phyloP scores from a whole-genome alignment of 2,113 vertebrate species.

The Rhadina sibilatrix region DNA sequence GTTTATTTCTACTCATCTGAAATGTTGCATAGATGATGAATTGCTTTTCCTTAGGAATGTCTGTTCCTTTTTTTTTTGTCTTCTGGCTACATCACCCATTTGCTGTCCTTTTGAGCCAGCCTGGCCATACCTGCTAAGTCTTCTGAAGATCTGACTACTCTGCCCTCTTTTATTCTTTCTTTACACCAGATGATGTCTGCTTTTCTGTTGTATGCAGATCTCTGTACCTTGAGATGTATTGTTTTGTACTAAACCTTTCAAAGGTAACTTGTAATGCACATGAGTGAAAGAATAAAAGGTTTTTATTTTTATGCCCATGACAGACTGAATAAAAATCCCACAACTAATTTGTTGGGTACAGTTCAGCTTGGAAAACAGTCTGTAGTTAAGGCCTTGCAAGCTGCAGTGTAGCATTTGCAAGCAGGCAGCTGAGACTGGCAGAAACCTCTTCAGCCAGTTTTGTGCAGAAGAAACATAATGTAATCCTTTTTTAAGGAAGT shows the following conservation, averaged over 20 bases:
- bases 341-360: background rate
- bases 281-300: background rate
- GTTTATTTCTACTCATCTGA: background rate
- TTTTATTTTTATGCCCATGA: background rate
- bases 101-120: background rate
- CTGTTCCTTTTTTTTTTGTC: background rate
- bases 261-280: background rate
- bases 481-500: background rate
- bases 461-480: background rate
- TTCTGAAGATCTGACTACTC: background rate
- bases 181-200: background rate
- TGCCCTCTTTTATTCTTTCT: background rate
- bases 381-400: background rate
- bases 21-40: background rate
- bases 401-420: background rate
- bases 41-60: background rate
- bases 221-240: background rate
- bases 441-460: background rate
- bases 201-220: background rate
- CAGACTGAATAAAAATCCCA: background rate
- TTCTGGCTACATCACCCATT: background rate
- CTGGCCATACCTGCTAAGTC: background rate
- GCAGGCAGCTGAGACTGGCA: background rate
- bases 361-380: background rate
- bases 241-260: background rate